phyloP scores from a whole-genome alignment of 2,888 invertebrate species.

The Barypeithes pellucidus region DNA sequence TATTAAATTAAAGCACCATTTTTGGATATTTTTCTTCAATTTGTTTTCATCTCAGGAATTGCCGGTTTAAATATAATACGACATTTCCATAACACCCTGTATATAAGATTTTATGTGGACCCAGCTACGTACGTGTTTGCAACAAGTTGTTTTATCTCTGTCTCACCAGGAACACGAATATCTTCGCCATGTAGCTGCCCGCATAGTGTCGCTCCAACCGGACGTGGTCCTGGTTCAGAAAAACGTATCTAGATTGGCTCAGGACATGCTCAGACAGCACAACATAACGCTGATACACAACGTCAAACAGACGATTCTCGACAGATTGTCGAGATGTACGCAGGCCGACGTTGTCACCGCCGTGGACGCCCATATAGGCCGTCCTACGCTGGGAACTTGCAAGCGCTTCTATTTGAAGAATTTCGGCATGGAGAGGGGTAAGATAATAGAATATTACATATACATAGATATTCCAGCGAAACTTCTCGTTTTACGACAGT shows the following conservation, averaged over 20 bases:
- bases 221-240: conserved; percentile 93
- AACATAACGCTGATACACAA: conserved; percentile 91
- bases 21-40: no score
- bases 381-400: conserved; percentile 88
- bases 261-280: conserved; percentile 85
- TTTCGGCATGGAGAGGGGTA: conserved; percentile 72
- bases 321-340: conserved; percentile 84
- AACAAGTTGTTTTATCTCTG: no score
- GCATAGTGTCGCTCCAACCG: conserved; percentile 88
- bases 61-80: no score
- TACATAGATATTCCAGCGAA: no score
- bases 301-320: conserved; percentile 87
- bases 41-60: no score
- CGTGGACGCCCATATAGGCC: conserved; percentile 89
- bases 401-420: conserved; percentile 84
- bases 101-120: no score
- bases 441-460: background rate
- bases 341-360: conserved; percentile 90
- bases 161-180: conserved; percentile 84
- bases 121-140: no score
- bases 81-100: no score
- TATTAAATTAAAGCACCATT: no score
- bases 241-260: conserved; percentile 87
- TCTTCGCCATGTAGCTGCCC: conserved; percentile 86
- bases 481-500: no score